These are phyloP conservation scores for Hippoglossus hippoglossus DNA, from an alignment of 2,797 vertebrate species.

Conservation along the genomic window DNA sequence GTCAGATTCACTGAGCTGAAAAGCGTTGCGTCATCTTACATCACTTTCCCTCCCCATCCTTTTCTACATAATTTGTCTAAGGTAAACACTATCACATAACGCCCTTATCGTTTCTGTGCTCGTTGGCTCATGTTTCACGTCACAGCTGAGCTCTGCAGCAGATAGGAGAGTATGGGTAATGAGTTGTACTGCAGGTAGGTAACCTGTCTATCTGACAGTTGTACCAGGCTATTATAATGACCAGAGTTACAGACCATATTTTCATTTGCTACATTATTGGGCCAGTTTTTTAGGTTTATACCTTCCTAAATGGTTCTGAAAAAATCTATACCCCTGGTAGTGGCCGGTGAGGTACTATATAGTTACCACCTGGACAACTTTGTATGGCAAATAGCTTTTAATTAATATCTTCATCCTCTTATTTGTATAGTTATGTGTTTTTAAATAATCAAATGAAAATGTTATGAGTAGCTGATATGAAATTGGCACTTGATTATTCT, in stretches of 20 bases:
- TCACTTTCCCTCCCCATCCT: constrained; percentile 39
- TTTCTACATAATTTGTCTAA: constrained; percentile 13
- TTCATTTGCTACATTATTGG: background rate
- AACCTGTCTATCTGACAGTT: constrained; percentile 13
- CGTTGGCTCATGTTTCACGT: constrained; percentile 24
- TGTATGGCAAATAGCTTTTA: too few relatives aligned
- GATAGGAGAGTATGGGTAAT: constrained; percentile 9
- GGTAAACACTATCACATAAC: constrained; percentile 19
- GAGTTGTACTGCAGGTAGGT: constrained; percentile 31
- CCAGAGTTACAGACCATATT: background rate
- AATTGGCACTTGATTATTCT: too few relatives aligned
- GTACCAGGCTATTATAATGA: background rate
- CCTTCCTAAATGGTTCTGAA: too few relatives aligned
- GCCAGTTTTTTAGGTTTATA: background rate
- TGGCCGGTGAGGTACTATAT: too few relatives aligned
- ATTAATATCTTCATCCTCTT: too few relatives aligned
- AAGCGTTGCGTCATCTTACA: constrained; percentile 54
- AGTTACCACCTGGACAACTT: too few relatives aligned
- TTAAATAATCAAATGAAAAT: too few relatives aligned
- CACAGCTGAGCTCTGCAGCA: constrained; percentile 23
- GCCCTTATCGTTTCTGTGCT: constrained; percentile 32
- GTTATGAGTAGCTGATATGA: too few relatives aligned
- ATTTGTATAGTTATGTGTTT: too few relatives aligned
- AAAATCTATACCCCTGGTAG: too few relatives aligned
- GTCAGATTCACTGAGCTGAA: constrained; percentile 39